Evolutionary conservation across 2,113 vertebrate species (phyloP), one percentile per base, ranked within the genome.

Genomic region (Grammomys dolichurus): DNA sequence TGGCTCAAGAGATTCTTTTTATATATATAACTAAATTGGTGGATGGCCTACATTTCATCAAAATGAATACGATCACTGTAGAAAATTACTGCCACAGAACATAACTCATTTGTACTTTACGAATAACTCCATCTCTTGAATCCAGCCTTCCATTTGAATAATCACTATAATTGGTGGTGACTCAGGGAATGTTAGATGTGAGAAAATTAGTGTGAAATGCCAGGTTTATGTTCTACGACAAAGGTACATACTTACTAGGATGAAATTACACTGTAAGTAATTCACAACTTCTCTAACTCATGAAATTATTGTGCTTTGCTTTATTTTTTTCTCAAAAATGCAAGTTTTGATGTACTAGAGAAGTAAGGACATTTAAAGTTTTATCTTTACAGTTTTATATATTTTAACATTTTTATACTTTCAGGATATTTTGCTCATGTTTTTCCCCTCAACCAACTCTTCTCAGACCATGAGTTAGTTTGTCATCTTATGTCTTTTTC

Each of bases 311-410:
- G 31, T 87, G 13, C 1, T 40, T 48, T 46, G 13, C 26, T n/a
- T 87, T 43, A 46, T 46, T 85, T 93, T 84, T 91, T 76, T 58
- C 40, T 16, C 12, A 65, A 96, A 85, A 95, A 76, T 86, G 3
- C 6, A 81, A 82, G 7, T 28, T 90, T 88, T 90, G 9, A 28
- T 81, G 46, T 46, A 24, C 6, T 73, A 78, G 60, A 76, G 22
- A 5, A 76, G 0, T 33, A 80, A 72, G 5, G 7, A 10, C 12
- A 65, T 22, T 89, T n/a, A 20, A 26, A 80, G 31, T 90, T 36
- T 81, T 16, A 58, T 73, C 36, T 85, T 31, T 28, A 19, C 4
- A 9, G 7, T 36, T 63, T 13, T 22, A 82, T 60, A 26, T 82
- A n/a, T 58, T 40, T n/a, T 43, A 63, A 63, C 13, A 28, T 24